Evolutionary conservation across 2,797 vertebrate species (phyloP).

Genomic region (Chaenodraco wilsoni): DNA sequence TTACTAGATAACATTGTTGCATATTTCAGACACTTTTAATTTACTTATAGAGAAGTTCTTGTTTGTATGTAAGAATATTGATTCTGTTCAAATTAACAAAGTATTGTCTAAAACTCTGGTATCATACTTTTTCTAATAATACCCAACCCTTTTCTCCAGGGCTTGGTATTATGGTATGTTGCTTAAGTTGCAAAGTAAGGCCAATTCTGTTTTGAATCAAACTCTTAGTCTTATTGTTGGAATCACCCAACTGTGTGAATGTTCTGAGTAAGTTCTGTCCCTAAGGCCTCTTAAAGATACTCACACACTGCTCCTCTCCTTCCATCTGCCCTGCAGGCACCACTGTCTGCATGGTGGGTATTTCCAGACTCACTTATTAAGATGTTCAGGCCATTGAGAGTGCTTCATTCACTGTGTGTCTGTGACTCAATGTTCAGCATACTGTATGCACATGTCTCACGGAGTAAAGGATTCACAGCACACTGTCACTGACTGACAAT

Average conservation of each 20-base stretch:
- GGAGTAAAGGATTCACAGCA: conserved; percentile 11
- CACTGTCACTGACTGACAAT: conserved; percentile 5
- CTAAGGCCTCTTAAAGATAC: conserved; percentile 9
- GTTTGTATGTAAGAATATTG: not conserved
- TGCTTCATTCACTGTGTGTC: not conserved
- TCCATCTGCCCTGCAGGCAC: conserved; percentile 18
- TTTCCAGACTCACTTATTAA: conserved; percentile 15
- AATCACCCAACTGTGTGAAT: not conserved
- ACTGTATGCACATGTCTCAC: not conserved
- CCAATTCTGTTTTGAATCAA: not conserved
- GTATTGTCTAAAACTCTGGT: not conserved
- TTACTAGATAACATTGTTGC: too few species aligned
- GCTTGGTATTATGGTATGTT: not conserved
- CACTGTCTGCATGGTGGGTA: not conserved
- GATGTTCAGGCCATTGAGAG: conserved; percentile 19
- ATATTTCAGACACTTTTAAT: not conserved
- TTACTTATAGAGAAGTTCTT: not conserved
- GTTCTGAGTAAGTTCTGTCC: not conserved
- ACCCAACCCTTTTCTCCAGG: not conserved
- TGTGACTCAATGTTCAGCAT: not conserved
- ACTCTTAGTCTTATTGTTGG: not conserved
- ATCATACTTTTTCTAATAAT: not conserved
- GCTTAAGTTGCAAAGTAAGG: conserved; percentile 1
- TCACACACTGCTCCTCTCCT: not conserved
- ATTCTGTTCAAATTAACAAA: not conserved